Conservation (phyloP, 2,113 vertebrate species). For the Oenanthe oenanthe region DNA sequence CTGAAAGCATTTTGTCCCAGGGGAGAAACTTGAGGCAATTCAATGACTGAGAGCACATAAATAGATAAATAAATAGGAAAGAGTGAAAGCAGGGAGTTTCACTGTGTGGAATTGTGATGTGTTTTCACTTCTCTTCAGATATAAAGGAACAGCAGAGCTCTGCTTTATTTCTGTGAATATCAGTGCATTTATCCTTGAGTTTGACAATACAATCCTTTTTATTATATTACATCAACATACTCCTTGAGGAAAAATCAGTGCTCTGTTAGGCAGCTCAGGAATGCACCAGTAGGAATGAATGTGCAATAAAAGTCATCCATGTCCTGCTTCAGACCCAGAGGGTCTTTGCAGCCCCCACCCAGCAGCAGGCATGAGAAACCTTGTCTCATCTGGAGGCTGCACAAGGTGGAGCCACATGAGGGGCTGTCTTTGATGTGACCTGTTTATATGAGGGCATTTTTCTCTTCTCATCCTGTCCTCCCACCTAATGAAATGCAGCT, state of each 20-base stretch:
- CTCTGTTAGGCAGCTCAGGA: background rate
- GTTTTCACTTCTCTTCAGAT: background rate
- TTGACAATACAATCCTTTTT: background rate
- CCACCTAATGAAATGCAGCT: background rate
- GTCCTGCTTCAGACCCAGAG: background rate
- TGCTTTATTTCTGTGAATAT: background rate
- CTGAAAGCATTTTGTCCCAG: background rate
- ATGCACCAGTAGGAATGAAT: background rate
- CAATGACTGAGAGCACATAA: background rate
- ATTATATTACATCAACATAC: background rate
- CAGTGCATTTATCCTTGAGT: background rate
- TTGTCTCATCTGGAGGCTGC: background rate
- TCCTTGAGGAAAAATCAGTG: background rate
- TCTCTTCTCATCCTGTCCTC: rapidly evolving
- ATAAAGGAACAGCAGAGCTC: background rate
- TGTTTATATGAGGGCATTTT: background rate
- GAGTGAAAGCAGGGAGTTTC: background rate
- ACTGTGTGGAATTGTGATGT: background rate
- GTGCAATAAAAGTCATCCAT: rapidly evolving
- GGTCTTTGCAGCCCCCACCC: background rate
- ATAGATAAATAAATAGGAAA: background rate
- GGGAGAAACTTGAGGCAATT: background rate
- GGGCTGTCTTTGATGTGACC: background rate
- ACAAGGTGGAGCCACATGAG: background rate
- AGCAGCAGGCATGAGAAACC: background rate